A percentile compares a stretch with the other conserved stretches of the same genome.
Evolutionary conservation across 1,140 invertebrate species (phyloP).

Genomic region (Brachionus sp.): DNA sequence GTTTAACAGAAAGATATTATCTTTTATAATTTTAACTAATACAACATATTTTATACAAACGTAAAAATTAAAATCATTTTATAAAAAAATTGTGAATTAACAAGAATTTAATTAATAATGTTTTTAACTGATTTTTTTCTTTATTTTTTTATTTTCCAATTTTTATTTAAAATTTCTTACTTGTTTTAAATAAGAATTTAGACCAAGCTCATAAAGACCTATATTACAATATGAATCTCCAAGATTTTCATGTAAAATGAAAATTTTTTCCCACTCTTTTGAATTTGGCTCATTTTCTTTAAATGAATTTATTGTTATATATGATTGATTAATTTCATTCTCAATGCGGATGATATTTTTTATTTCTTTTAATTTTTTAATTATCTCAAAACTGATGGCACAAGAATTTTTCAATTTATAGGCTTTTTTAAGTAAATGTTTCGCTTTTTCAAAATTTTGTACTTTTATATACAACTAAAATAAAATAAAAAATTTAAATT

Average conservation of each 20-base stretch:
- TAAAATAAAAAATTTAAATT: not conserved
- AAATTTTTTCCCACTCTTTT: not conserved
- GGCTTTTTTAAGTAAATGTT: constrained; percentile 33
- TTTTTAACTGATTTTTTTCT: no score
- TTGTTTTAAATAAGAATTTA: constrained; percentile 39
- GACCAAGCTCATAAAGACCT: not conserved
- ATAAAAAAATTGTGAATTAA: no score
- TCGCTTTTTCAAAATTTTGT: constrained; percentile 45
- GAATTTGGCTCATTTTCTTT: constrained; percentile 12
- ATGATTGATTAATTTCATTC: not conserved
- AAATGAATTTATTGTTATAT: not conserved
- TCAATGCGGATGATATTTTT: not conserved
- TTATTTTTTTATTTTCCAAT: no score
- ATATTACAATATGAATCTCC: constrained; percentile 39
- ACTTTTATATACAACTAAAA: constrained; percentile 36
- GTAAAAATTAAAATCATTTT: no score
- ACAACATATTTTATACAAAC: no score
- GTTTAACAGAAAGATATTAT: no score
- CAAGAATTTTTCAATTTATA: constrained; percentile 16
- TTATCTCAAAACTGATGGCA: constrained; percentile 1
- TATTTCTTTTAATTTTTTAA: constrained; percentile 21
- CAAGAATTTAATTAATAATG: no score
- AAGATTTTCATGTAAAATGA: not conserved
- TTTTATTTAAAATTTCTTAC: not conserved
- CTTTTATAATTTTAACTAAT: no score